These are phyloP conservation scores for Amphipyra berbera DNA, from an alignment of 2,888 invertebrate genomes.

Conservation along the genomic window DNA sequence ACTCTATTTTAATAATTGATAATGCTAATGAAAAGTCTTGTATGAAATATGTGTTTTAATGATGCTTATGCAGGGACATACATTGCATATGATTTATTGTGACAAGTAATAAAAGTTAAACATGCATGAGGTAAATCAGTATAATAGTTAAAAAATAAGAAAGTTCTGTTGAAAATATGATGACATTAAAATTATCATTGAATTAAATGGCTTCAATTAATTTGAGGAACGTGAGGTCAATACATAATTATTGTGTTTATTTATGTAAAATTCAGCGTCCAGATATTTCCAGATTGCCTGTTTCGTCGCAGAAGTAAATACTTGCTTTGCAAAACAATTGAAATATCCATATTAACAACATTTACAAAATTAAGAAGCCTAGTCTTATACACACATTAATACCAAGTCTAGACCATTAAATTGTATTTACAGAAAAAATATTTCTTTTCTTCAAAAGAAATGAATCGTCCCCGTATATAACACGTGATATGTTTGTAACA, in stretches of 20 bases:
- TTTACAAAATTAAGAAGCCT: conserved; percentile 28
- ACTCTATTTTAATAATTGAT: conserved; percentile 83
- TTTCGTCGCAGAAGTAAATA: not conserved
- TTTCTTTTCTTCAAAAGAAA: conserved; percentile 7
- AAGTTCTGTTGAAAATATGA: conserved; percentile 11
- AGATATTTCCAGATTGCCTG: not conserved
- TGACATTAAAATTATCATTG: conserved; percentile 5
- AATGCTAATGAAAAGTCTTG: conserved; percentile 75
- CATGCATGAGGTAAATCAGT: conserved; percentile 7
- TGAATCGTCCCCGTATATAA: not conserved
- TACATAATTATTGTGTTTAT: not conserved
- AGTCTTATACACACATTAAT: conserved; percentile 11
- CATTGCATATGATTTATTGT: conserved; percentile 27
- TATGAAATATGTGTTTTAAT: conserved; percentile 56
- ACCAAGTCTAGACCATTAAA: conserved; percentile 6
- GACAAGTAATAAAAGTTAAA: conserved; percentile 9
- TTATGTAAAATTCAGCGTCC: too few relatives aligned
- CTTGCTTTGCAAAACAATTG: not conserved
- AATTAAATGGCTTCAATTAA: conserved; percentile 16
- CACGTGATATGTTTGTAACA: not conserved
- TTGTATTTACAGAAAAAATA: conserved; percentile 4
- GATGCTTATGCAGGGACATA: conserved; percentile 24
- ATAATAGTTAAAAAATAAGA: conserved; percentile 1
- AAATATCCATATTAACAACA: conserved; percentile 16
- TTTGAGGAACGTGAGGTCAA: not conserved